Conservation (phyloP, 2,113 vertebrate species). For the Oreochromis spilurus region DNA sequence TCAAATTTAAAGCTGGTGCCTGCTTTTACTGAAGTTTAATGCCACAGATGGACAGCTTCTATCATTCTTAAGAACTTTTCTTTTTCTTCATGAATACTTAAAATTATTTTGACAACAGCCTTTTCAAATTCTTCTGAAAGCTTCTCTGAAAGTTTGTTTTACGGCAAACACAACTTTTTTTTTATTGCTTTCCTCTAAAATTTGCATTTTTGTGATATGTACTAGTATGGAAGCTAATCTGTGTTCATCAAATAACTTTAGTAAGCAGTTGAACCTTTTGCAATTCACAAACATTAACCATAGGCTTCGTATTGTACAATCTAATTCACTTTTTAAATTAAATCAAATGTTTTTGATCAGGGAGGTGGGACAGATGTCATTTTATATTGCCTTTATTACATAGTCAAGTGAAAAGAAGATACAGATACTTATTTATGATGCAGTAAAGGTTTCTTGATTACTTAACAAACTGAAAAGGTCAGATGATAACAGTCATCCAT, state of each 20-base stretch:
- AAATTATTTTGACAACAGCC: not conserved
- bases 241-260: not conserved
- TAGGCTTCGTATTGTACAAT: fast-evolving
- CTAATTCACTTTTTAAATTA: not conserved
- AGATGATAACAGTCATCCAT: not conserved
- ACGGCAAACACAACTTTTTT: not conserved
- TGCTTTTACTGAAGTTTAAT: not conserved
- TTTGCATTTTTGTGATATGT: not conserved
- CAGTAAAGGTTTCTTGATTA: not conserved
- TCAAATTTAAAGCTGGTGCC: not conserved
- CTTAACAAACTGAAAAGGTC: not conserved
- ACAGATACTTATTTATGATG: not conserved
- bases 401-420: not conserved
- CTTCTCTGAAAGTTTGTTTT: not conserved
- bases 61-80: not conserved
- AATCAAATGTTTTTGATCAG: not conserved
- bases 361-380: not conserved
- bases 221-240: not conserved
- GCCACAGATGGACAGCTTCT: no score
- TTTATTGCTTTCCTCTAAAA: not conserved
- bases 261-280: fast-evolving
- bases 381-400: not conserved
- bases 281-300: not conserved
- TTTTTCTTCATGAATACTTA: not conserved
- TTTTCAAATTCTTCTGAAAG: not conserved